phyloP scores from a whole-genome alignment of 92 coral and sea anemone species.

The Phenganax marumi region DNA sequence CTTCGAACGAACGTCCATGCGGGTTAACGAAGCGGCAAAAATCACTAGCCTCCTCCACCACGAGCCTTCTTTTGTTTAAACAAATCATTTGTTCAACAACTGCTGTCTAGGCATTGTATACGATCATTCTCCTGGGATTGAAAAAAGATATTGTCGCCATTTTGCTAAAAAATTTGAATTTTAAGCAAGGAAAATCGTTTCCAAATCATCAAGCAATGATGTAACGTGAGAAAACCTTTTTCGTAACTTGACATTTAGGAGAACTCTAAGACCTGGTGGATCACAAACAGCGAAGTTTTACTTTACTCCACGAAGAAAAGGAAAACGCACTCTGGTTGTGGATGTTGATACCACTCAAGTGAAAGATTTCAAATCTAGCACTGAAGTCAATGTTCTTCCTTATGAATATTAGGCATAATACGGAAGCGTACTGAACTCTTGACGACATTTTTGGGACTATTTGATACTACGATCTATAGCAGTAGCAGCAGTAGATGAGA shows the following conservation, averaged over 20 bases:
- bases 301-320: conserved; percentile 17
- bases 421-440: no score
- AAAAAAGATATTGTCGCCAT: no score
- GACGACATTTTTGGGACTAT: no score
- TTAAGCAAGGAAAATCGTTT: background rate
- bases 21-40: no score
- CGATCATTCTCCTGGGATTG: background rate
- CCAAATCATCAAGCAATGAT: background rate
- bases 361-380: conserved; percentile 29
- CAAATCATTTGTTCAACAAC: no score
- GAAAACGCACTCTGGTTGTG: conserved; percentile 26
- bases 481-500: no score
- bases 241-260: background rate
- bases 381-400: conserved; percentile 16
- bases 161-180: background rate
- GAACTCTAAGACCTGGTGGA: background rate
- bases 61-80: no score
- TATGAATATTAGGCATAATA: background rate
- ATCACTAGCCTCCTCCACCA: no score
- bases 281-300: conserved; percentile 20
- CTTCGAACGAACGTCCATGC: no score
- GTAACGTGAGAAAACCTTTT: background rate
- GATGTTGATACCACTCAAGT: conserved; percentile 36
- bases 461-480: no score
- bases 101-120: background rate